Evolutionary conservation across 2,888 invertebrate genomes (phyloP).

Genomic region (Himalopsyche anomala): DNA sequence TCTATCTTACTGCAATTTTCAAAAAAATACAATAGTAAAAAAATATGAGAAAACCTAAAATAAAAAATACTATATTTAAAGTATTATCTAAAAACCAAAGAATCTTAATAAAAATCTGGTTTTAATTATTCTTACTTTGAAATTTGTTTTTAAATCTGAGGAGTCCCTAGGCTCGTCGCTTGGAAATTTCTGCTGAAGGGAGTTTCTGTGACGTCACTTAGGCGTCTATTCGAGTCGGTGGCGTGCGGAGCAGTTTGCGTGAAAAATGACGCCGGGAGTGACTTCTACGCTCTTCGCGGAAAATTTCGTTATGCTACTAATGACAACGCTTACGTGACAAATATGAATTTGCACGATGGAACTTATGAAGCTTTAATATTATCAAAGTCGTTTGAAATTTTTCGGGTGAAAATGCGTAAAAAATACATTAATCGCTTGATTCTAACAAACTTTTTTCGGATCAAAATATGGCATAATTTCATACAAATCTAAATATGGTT

Average conservation of each 20-base stretch:
- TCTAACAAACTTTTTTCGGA: no score
- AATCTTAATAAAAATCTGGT: no score
- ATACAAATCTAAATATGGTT: no score
- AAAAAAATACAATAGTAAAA: no score
- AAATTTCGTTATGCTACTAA: constrained; percentile 28
- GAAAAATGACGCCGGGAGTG: constrained; percentile 37
- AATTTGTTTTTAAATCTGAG: no score
- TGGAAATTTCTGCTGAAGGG: background rate
- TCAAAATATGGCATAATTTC: no score
- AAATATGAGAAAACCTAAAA: no score
- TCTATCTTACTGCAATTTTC: no score
- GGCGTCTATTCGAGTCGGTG: background rate
- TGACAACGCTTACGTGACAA: constrained; percentile 38
- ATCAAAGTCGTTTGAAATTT: constrained; percentile 3
- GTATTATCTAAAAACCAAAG: no score
- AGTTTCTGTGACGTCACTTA: background rate
- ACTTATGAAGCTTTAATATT: constrained; percentile 34
- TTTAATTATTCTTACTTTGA: no score
- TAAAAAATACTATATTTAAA: no score
- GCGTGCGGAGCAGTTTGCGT: constrained; percentile 32
- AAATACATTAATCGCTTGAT: no score
- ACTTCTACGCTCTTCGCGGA: constrained; percentile 35
- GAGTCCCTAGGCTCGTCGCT: background rate
- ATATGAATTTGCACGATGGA: background rate
- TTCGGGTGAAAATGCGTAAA: background rate